These are phyloP conservation scores for Leptodactylus fuscus DNA, from an alignment of 2,113 vertebrate genomes.

Conservation along the genomic window DNA sequence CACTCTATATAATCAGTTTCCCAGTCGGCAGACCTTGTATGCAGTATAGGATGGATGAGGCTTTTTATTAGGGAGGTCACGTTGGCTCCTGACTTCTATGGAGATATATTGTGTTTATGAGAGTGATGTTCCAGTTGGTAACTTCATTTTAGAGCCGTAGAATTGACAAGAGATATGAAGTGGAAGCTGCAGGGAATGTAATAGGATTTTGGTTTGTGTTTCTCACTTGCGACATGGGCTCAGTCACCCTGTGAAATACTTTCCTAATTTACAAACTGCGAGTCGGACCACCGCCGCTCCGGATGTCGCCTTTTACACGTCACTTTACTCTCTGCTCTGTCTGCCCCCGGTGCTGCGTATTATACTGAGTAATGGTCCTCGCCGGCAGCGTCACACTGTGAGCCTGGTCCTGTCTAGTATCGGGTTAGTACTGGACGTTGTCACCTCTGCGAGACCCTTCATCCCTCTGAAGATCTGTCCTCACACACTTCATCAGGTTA, in stretches of 20 bases:
- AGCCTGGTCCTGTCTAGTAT: not conserved
- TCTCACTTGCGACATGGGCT: constrained; percentile 16
- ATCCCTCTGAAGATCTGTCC: not conserved
- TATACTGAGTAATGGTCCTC: not conserved
- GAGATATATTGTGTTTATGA: constrained; percentile 8
- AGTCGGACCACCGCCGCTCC: not conserved
- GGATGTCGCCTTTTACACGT: not conserved
- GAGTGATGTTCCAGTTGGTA: not conserved
- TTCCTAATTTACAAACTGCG: not conserved
- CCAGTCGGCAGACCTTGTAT: not conserved
- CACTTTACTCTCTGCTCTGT: not conserved
- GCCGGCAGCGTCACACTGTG: not conserved
- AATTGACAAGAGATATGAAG: not conserved
- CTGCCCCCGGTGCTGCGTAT: not conserved
- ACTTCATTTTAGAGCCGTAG: not conserved
- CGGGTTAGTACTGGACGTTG: not conserved
- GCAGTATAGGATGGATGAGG: not conserved
- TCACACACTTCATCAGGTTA: not conserved
- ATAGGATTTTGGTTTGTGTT: constrained; percentile 20
- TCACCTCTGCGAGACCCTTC: constrained; percentile 16
- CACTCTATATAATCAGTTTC: not conserved
- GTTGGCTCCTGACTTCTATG: not conserved
- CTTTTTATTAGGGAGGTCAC: not conserved
- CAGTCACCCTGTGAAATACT: constrained; percentile 11
- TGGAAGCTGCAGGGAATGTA: constrained; percentile 21